Base-by-base conservation (phyloP, 2,888 invertebrate species). In the Drosophila dives region DNA sequence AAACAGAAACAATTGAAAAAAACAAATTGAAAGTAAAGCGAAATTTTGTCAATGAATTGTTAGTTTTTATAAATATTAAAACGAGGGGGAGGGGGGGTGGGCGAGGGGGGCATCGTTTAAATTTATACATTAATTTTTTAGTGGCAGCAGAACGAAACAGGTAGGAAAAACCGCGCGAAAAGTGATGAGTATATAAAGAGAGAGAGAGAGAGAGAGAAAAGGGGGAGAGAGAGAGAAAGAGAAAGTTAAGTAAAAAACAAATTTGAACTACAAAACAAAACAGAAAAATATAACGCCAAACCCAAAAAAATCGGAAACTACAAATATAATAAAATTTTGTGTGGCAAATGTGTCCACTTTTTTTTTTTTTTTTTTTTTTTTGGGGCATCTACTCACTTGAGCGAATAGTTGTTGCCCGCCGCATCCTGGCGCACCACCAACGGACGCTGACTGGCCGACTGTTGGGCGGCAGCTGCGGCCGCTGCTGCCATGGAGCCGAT, bases 361-460 rank as follows among this genome's bases (percentile, higher is more conserved):
- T 51, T 32, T 20, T 6, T 51, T 20, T 20, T 6, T 51, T 29
- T 20, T 6, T 51, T 29, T 20, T 6, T 51, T 6, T 4, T 10
- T n/a, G 36, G 12, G 20, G n/a, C 29, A 36, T 23, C 8, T 38
- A 94, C 95, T 94, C 94, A 97, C 97, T 96, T 97, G 94, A 96
- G 96, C 92, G 96, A 96, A 90, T 96, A 95, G 91, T 96, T 96
- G 81, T 96, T 95, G 92, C 86, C 86, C 51, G 96, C 96, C 91
- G 96, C 96, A 93, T 96, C 96, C 93, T 96, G 96, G 38, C 96
- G 94, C 74, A 95, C 93, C 85, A 95, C 94, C 91, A 95, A 94
- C 89, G 95, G 96, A 90, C 95, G 94, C 82, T 93, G 92, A 68
- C 83, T 91, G 65, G 92, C 90, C 60, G 90, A 84, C 17, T 89